phyloP scores from a whole-genome alignment of 1,140 invertebrate species.

The Ylistrum balloti region DNA sequence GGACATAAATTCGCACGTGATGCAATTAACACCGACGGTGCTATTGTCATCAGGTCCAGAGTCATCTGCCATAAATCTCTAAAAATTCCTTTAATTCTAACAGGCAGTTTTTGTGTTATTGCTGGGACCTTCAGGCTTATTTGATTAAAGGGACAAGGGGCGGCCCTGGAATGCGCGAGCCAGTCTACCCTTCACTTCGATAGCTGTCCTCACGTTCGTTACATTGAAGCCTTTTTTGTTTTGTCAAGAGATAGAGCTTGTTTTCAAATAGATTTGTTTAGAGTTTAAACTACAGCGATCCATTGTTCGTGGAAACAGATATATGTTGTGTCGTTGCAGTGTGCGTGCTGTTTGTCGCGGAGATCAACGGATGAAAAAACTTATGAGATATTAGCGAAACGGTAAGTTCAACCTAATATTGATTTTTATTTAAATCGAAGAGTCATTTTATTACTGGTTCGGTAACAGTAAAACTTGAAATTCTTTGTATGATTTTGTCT shows the following conservation, averaged over 20 bases:
- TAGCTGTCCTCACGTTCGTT: neutral
- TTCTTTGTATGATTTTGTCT: no score
- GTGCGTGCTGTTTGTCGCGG: neutral
- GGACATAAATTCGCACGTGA: constrained; percentile 37
- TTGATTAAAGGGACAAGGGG: constrained; percentile 32
- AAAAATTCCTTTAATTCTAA: constrained; percentile 36
- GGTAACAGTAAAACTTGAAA: no score
- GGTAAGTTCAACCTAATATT: neutral
- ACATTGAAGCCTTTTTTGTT: neutral
- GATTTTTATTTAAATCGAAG: no score
- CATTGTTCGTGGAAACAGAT: neutral
- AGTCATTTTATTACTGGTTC: no score
- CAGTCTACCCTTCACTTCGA: neutral
- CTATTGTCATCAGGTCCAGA: constrained; percentile 2
- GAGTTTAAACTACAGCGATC: neutral
- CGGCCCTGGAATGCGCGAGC: constrained; percentile 13
- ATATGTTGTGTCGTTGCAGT: neutral
- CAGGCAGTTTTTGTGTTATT: constrained; percentile 38
- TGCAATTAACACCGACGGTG: constrained; percentile 24
- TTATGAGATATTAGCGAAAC: neutral
- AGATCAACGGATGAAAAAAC: neutral
- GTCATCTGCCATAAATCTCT: constrained; percentile 38
- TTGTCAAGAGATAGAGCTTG: neutral
- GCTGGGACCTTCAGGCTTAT: neutral
- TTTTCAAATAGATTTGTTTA: constrained; percentile 18